Evolutionary conservation across 2,888 invertebrate species (phyloP), one percentile per base, ranked within the genome.

Genomic region (Villa cingulata): DNA sequence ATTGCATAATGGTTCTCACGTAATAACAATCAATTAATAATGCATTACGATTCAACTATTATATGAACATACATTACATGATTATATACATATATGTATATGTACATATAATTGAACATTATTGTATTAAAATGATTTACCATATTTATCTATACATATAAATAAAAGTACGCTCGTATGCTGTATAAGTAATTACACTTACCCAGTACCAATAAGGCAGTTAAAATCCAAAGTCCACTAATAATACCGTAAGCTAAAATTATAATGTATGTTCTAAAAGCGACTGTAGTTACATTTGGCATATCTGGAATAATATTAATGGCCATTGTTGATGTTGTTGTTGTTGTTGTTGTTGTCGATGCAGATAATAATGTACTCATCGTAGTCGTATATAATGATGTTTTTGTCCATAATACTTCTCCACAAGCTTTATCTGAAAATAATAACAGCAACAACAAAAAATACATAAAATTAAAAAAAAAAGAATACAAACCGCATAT

Each of bases 161-260:
- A n/a, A n/a, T n/a, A n/a, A n/a, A n/a, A n/a, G n/a, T n/a, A n/a
- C n/a, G n/a, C n/a, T n/a, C n/a, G n/a, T n/a, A n/a, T n/a, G n/a
- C n/a, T n/a, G n/a, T n/a, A n/a, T n/a, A n/a, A n/a, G 3, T 34
- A 38, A 42, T 39, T 20, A 19, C n/a, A 57, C 63, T 61, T 48
- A 65, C 65, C 50, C 37, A 65, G 55, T 9, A 66, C 57, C 5
- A 64, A 32, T 17, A 55, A 32, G 9, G 66, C 65, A 14, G 62
- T 58, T 9, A 63, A 48, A 7, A 66, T 46, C 66, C 66, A 66
- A 0, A 64, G 37, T 1, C 58, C 57, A 51, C 65, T 66, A 23
- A 65, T 48, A 16, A 51, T 57, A 1, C 58, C 59, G 54, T 66
- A 66, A 40, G 53, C 47, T 4, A 66, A 57, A 46, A 62, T 48